Evolutionary conservation across 2,888 invertebrate genomes (phyloP).

Genomic region (Helicoverpa assulta): DNA sequence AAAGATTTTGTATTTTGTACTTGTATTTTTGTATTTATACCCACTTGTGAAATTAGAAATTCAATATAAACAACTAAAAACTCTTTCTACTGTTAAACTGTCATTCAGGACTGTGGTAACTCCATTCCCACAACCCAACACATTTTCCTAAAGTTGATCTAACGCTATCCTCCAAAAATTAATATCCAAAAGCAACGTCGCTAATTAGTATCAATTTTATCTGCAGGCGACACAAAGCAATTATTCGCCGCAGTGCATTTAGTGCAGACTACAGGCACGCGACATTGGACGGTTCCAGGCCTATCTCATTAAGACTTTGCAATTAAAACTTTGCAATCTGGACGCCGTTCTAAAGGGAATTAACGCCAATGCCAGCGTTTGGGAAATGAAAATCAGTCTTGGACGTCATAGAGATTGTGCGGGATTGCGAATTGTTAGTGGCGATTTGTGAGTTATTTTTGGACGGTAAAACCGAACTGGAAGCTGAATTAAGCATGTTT

Average conservation of each 20-base stretch:
- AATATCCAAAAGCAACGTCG: constrained; percentile 36
- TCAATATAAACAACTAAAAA: no score
- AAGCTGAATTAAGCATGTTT: not conserved
- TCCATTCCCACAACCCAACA: constrained; percentile 2
- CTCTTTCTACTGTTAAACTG: no score
- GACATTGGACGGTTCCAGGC: constrained; percentile 70
- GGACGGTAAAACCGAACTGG: not conserved
- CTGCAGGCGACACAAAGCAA: constrained; percentile 52
- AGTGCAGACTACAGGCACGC: constrained; percentile 52
- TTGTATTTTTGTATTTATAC: no score
- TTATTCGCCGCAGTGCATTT: constrained; percentile 61
- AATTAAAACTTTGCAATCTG: constrained; percentile 85
- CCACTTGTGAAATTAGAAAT: no score
- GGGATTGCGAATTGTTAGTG: constrained; percentile 34
- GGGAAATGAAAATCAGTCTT: constrained; percentile 78
- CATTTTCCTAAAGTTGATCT: not conserved
- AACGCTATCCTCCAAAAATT: constrained; percentile 19
- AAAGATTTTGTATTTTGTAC: no score
- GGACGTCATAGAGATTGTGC: constrained; percentile 53
- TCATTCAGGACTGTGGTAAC: no score
- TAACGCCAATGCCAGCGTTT: constrained; percentile 75
- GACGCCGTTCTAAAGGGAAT: constrained; percentile 74
- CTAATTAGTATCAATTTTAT: constrained; percentile 59
- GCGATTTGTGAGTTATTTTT: constrained; percentile 31
- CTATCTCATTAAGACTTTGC: constrained; percentile 84